Evolutionary conservation across 2,888 invertebrate species (phyloP), one percentile per base, ranked within the genome.

Genomic region (Hemicrepidius hirtus): DNA sequence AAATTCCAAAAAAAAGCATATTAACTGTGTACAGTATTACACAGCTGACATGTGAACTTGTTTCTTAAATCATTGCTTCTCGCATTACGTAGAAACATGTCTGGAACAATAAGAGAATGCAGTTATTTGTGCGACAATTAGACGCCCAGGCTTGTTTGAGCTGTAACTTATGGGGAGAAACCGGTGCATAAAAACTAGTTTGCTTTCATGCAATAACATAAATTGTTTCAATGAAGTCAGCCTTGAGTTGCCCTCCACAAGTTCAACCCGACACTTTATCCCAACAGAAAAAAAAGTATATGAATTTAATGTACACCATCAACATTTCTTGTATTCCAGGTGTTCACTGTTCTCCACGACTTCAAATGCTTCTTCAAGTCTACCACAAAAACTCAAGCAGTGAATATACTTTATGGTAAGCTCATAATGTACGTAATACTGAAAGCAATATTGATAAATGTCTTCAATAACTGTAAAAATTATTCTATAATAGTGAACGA

Each of bases 201-300:
- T 77, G 68, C 75, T 75, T 74, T 77, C 77, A 74, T 74, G 75
- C 74, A 75, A 75, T 73, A 75, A 73, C 65, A 74, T 75, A 75
- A 77, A 76, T 77, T 76, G 71, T 69, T 73, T 57, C 64, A 72
- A 76, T 71, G 64, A 70, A 74, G 67, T 74, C 73, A 74, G 68
- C 77, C 76, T 77, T 77, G 75, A 73, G 67, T 74, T 77, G 63
- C 72, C 68, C 76, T 74, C 66, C 50, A 13, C 66, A 63, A 63
- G 72, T 65, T 64, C 69, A 72, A 16, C 21, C 44, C 60, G 41
- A 65, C 55, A 69, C 60, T 60, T 60, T 60, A 44, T 53, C 3
- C 53, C 53, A 28, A 13, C 2, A 2, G 4, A 18, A 13, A 37
- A 57, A 18, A 18, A 37, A 57, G 0, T 6, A 16, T 57, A 35